Conservation (phyloP, 2,888 invertebrate genomes). For the Aporophyla lueneburgensis region DNA sequence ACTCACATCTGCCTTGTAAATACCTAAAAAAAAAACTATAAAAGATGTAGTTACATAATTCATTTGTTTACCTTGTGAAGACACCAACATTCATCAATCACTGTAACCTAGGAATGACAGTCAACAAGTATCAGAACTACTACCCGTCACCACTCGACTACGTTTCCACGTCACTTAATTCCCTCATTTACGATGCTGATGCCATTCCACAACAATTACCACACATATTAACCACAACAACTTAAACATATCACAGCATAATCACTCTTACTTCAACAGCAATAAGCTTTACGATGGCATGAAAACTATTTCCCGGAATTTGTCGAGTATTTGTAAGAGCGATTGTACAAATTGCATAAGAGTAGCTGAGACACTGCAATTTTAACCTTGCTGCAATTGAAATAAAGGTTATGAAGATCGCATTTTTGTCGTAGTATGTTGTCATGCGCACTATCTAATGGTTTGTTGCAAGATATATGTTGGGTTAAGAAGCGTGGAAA, state of each 20-base stretch:
- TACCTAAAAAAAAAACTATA: too few relatives aligned
- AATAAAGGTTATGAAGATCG: constrained; percentile 29
- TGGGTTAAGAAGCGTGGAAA: constrained; percentile 42
- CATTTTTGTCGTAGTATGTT: constrained; percentile 11
- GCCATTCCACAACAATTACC: constrained; percentile 52
- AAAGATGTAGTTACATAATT: neutral
- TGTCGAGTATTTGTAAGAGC: constrained; percentile 22
- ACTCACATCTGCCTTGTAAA: too few relatives aligned
- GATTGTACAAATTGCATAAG: constrained; percentile 22
- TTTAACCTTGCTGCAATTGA: constrained; percentile 25
- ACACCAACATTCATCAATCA: neutral
- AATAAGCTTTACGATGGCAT: constrained; percentile 26
- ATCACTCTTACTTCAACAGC: neutral
- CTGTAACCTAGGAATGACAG: neutral
- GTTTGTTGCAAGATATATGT: constrained; percentile 39
- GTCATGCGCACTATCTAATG: constrained; percentile 38
- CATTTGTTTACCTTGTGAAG: neutral
- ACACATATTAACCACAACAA: constrained; percentile 23
- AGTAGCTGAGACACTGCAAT: constrained; percentile 36
- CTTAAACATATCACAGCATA: constrained; percentile 3
- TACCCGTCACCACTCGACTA: constrained; percentile 43
- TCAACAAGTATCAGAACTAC: constrained; percentile 16
- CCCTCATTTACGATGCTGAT: constrained; percentile 72
- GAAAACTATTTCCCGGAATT: constrained; percentile 24
- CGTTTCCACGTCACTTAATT: constrained; percentile 75